Evolutionary conservation across 2,113 vertebrate genomes (phyloP).

Genomic region (Melanostigma gelatinosum): DNA sequence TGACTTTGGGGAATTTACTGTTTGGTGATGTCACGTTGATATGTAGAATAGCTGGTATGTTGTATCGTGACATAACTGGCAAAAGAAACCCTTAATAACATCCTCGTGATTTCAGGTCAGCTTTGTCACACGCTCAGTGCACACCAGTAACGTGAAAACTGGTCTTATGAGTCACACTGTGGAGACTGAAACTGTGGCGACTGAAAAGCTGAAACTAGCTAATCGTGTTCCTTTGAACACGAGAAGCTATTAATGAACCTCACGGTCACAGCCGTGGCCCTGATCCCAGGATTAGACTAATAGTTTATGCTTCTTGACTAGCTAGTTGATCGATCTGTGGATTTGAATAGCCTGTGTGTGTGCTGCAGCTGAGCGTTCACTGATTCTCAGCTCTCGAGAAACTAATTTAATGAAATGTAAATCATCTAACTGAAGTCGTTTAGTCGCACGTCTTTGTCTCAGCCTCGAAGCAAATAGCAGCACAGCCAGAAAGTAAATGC

Average conservation of each 20-base stretch:
- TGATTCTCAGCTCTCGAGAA: slow-evolving; percentile 24
- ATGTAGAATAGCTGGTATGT: not conserved
- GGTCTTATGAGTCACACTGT: slow-evolving; percentile 21
- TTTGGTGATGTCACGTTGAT: not conserved
- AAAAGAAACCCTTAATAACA: not conserved
- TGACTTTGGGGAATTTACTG: slow-evolving; percentile 7
- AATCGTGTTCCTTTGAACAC: slow-evolving; percentile 57
- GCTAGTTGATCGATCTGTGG: slow-evolving; percentile 36
- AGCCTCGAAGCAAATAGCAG: not conserved
- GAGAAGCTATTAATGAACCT: slow-evolving; percentile 65
- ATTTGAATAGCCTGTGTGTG: slow-evolving; percentile 31
- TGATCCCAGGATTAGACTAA: slow-evolving; percentile 75
- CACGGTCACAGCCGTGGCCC: slow-evolving; percentile 42
- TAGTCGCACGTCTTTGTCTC: not conserved
- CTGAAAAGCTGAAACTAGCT: slow-evolving; percentile 48
- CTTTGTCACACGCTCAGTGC: not conserved
- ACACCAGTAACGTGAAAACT: slow-evolving; percentile 7
- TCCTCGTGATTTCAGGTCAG: not conserved
- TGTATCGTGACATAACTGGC: not conserved
- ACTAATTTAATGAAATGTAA: not conserved
- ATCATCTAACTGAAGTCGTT: not conserved
- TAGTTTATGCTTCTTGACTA: slow-evolving; percentile 55
- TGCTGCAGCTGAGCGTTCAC: slow-evolving; percentile 13
- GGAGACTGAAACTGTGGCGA: slow-evolving; percentile 40
- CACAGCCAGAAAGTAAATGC: not conserved